Evolutionary conservation across 2,113 vertebrate species (phyloP).

Genomic region (Cyanocitta stelleri): DNA sequence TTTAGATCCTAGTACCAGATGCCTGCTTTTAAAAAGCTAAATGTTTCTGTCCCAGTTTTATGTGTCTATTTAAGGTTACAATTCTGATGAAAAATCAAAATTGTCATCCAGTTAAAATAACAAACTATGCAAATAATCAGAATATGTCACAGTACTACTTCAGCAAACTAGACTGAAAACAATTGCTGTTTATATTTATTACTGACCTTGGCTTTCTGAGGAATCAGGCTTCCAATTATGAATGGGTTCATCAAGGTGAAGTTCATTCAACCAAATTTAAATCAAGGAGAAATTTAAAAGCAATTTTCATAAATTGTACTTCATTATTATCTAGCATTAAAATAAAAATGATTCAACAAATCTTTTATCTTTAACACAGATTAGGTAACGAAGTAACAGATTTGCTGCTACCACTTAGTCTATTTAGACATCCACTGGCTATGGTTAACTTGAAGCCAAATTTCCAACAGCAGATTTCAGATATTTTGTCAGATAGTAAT

Average conservation of each 20-base stretch:
- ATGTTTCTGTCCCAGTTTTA: neutral
- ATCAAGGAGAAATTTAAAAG: neutral
- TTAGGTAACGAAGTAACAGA: neutral
- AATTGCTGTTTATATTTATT: neutral
- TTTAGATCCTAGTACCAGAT: slow-evolving; percentile 9
- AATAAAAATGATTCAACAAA: neutral
- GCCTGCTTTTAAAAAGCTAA: neutral
- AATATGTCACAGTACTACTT: neutral
- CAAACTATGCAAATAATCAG: neutral
- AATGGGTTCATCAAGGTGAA: neutral
- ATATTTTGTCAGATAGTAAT: neutral
- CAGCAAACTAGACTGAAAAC: neutral
- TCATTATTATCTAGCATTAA: neutral
- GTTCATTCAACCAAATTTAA: neutral
- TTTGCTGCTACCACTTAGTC: neutral
- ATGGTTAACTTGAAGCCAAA: neutral
- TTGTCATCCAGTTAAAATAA: neutral
- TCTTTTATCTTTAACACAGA: neutral
- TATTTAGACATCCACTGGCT: neutral
- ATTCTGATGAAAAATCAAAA: neutral
- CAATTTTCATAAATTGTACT: neutral
- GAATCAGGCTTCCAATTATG: neutral
- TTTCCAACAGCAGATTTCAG: neutral
- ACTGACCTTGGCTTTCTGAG: neutral
- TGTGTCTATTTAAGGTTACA: neutral